Conservation (phyloP, 1,140 invertebrate species). For the Scaptodrosophila lebanonensis region DNA sequence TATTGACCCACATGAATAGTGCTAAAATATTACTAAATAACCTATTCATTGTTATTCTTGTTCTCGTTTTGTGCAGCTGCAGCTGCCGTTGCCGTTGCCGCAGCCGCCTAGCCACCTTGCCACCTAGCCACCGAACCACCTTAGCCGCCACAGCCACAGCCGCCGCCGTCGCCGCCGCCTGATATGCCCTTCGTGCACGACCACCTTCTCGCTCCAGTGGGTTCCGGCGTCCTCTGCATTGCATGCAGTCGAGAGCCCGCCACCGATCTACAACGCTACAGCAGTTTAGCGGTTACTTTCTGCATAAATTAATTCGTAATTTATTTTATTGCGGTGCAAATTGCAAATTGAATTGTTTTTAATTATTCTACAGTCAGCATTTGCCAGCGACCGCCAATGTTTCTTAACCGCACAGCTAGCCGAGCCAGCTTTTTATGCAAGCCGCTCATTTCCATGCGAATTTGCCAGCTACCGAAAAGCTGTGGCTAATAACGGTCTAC, state of each 20-base stretch:
- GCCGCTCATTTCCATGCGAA: neutral
- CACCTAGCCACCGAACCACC: too few species aligned
- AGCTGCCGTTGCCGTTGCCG: too few species aligned
- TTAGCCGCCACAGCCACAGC: too few species aligned
- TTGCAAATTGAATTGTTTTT: constrained; percentile 70
- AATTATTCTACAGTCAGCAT: constrained; percentile 47
- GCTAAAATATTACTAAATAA: too few species aligned
- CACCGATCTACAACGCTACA: constrained; percentile 32
- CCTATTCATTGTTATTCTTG: too few species aligned
- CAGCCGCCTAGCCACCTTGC: too few species aligned
- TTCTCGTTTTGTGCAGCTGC: too few species aligned
- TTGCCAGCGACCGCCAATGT: constrained; percentile 22
- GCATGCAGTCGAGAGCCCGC: constrained; percentile 23
- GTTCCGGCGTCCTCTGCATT: constrained; percentile 19
- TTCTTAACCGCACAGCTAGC: constrained; percentile 19
- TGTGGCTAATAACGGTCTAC: too few species aligned
- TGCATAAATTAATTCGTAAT: constrained; percentile 70
- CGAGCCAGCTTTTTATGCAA: too few species aligned
- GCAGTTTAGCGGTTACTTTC: constrained; percentile 62
- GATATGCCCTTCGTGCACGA: constrained; percentile 43
- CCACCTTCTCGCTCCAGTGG: constrained; percentile 51
- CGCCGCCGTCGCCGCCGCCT: too few species aligned
- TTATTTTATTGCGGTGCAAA: constrained; percentile 68
- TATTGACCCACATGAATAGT: too few species aligned
- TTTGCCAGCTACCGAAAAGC: too few species aligned